Conservation (phyloP, 1,140 invertebrate genomes). For the Hypsibius dujardini region DNA sequence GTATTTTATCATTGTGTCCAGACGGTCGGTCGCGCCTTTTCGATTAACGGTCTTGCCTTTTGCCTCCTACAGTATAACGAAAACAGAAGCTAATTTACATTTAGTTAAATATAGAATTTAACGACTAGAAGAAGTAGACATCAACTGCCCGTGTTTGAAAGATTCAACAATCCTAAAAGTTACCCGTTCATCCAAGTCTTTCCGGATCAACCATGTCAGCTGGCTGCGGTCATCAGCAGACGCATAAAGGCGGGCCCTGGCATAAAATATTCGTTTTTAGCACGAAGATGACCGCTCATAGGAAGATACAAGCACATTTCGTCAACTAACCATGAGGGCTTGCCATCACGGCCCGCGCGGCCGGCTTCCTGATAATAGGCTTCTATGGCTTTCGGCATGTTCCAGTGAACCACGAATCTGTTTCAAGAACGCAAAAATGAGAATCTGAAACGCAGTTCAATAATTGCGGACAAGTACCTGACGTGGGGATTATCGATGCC, state of each 20-base stretch:
- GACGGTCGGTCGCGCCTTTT: constrained; percentile 46
- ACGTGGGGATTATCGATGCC: constrained; percentile 53
- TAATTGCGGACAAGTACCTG: constrained; percentile 27
- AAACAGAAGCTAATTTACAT: not conserved
- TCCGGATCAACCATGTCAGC: constrained; percentile 56
- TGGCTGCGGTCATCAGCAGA: constrained; percentile 37
- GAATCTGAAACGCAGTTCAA: too few relatives aligned
- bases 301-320: constrained; percentile 47
- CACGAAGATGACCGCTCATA: constrained; percentile 40
- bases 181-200: constrained; percentile 42
- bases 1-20: constrained; percentile 55
- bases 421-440: too few relatives aligned
- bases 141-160: too few relatives aligned
- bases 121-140: constrained; percentile 26
- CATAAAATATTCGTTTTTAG: too few relatives aligned
- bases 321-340: constrained; percentile 29
- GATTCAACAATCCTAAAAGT: constrained; percentile 37
- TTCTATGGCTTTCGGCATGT: constrained; percentile 31
- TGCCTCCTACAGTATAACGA: constrained; percentile 19
- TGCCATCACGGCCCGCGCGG: constrained; percentile 46
- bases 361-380: constrained; percentile 42
- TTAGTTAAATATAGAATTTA: constrained; percentile 18
- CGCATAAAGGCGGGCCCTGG: too few relatives aligned
- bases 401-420: constrained; percentile 73
- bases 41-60: constrained; percentile 28